Evolutionary conservation across 2,797 vertebrate genomes (phyloP), one percentile per base, ranked within the genome.

Genomic region (Danio jaintianensis): DNA sequence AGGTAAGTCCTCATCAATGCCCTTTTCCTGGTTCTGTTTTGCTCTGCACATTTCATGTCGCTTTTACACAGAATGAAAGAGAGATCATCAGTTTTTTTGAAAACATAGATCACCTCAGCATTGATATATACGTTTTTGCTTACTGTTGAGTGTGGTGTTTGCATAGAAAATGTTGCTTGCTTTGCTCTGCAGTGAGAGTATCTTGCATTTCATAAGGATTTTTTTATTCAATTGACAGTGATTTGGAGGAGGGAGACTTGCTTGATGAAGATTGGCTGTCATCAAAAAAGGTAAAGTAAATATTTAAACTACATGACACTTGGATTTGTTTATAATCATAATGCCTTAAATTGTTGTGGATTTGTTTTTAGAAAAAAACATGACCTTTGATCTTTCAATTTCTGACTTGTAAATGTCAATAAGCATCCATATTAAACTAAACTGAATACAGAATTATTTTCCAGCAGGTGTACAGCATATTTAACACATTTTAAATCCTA

Each of bases 191-290:
- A 36, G 22, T n/a, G 58, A 18, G n/a, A 4, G 18, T 7, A 43
- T 78, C 63, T 29, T 20, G 7, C 1, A 15, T 59, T 68, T 40
- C 4, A 13, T n/a, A 29, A 12, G 59, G 7, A 68, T 18, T 78
- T 68, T 47, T 74, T 84, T 68, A 79, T 38, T 86, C 10, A 61
- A 61, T 84, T 63, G 12, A 84, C 87, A 99, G 98, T 92, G 98
- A 99, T 90, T 93, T 98, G 78, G 98, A 98, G 78, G 98, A 98
- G 89, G 96, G 96, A 80, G 96, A 98, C 82, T 94, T 99, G 85
- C 94, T 99, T 82, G 96, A 94, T 85, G 98, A 98, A 78, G 97
- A 99, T 87, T 95, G 96, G 89, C 90, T 97, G 9, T 90, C 96
- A 77, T 93, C 93, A 74, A 99, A 98, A 94, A 99, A 98, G 96